phyloP scores from a whole-genome alignment of 2,888 invertebrate genomes.

The Drosophila suboccidentalis region DNA sequence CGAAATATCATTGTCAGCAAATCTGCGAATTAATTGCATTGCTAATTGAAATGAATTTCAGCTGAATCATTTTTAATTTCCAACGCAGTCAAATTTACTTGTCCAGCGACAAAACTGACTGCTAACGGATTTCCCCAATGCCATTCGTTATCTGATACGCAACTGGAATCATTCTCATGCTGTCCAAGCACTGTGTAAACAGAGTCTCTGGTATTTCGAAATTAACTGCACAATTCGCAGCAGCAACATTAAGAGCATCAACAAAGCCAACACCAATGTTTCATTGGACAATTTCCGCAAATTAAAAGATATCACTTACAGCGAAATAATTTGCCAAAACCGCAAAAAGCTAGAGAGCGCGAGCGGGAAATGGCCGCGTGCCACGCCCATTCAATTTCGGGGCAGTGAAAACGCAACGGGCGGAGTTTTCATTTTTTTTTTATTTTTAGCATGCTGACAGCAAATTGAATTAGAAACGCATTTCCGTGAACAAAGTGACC shows the following conservation, averaged over 20 bases:
- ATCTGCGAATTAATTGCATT: constrained; percentile 36
- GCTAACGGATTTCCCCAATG: constrained; percentile 29
- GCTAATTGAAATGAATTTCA: constrained; percentile 14
- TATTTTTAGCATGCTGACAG: constrained; percentile 59
- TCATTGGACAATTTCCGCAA: constrained; percentile 57
- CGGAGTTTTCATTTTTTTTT: constrained; percentile 24
- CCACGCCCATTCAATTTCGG: constrained; percentile 50
- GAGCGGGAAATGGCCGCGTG: constrained; percentile 32
- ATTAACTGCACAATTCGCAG: constrained; percentile 21
- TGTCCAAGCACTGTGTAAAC: constrained; percentile 22
- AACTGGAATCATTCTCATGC: constrained; percentile 17
- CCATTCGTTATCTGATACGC: constrained; percentile 45
- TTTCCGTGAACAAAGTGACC: constrained; percentile 59
- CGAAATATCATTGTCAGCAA: constrained; percentile 10
- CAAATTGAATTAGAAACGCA: constrained; percentile 78
- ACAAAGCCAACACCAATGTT: constrained; percentile 36
- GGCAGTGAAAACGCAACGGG: constrained; percentile 40
- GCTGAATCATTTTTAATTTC: constrained; percentile 18
- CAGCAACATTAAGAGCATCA: constrained; percentile 12
- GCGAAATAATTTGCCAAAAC: constrained; percentile 60
- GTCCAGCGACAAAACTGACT: constrained; percentile 12
- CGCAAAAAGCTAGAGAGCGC: constrained; percentile 49
- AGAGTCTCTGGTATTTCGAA: constrained; percentile 25
- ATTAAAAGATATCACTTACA: constrained; percentile 78
- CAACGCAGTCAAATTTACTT: constrained; percentile 4